Percentiles rank a stretch among this genome's conserved stretches.
These are phyloP conservation scores for Cheilinus undulatus DNA, from an alignment of 2,113 vertebrate genomes.

Conservation along the genomic window DNA sequence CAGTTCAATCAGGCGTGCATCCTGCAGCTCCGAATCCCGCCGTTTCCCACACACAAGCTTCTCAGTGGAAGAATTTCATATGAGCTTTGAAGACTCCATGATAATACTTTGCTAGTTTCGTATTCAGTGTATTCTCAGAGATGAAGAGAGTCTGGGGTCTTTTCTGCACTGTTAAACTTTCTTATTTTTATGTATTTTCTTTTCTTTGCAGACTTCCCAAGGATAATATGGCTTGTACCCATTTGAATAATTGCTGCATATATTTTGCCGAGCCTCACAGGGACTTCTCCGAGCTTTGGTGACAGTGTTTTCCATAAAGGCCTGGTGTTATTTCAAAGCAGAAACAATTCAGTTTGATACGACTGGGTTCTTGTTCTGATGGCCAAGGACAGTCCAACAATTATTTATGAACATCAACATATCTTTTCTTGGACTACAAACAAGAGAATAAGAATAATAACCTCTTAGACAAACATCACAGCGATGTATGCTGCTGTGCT, in stretches of 20 bases:
- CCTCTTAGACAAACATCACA: background rate
- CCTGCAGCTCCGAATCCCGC: background rate
- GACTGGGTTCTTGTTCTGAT: conserved; percentile 40
- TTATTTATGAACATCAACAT: conserved; percentile 30
- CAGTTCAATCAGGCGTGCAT: conserved; percentile 24
- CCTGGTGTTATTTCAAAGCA: conserved; percentile 21
- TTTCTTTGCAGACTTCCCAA: conserved; percentile 55
- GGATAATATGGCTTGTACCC: conserved; percentile 52
- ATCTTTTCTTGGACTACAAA: conserved; percentile 8
- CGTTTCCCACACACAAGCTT: conserved; percentile 1
- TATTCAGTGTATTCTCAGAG: conserved; percentile 50
- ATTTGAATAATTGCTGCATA: conserved; percentile 64
- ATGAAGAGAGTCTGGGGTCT: conserved; percentile 39
- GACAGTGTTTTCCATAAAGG: conserved; percentile 51
- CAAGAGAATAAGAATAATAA: background rate
- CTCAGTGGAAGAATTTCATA: conserved; percentile 8
- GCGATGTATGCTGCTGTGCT: too few species aligned
- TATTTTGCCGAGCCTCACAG: conserved; percentile 28
- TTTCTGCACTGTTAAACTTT: conserved; percentile 37
- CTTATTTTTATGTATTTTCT: conserved; percentile 53
- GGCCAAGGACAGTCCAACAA: conserved; percentile 52
- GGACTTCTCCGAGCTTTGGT: conserved; percentile 23
- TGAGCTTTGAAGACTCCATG: conserved; percentile 42
- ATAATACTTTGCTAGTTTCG: conserved; percentile 35
- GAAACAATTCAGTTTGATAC: conserved; percentile 16